phyloP scores from a whole-genome alignment of 2,888 invertebrate species.

The Lithosia quadra region DNA sequence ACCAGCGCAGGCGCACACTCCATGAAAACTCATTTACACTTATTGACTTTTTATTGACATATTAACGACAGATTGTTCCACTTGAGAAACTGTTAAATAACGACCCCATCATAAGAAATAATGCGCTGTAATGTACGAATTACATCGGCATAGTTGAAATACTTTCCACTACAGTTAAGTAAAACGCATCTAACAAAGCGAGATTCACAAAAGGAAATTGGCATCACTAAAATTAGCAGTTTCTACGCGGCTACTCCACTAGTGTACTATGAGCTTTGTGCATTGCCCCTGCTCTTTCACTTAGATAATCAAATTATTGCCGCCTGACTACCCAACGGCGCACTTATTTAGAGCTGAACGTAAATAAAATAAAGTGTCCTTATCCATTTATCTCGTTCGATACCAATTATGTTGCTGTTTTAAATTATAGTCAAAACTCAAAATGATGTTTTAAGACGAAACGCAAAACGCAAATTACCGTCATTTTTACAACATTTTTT shows the following conservation, averaged over 20 bases:
- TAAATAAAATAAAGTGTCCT: conserved; percentile 53
- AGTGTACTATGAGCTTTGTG: conserved; percentile 62
- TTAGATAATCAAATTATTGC: conserved; percentile 80
- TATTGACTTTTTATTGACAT: conserved; percentile 50
- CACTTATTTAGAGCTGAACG: conserved; percentile 70
- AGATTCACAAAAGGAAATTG: conserved; percentile 41
- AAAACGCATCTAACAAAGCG: conserved; percentile 29
- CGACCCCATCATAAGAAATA: conserved; percentile 37
- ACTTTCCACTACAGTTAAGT: conserved; percentile 37
- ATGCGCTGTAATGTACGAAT: conserved; percentile 39
- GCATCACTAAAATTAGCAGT: conserved; percentile 39
- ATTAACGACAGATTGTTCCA: conserved; percentile 35
- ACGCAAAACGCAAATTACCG: conserved; percentile 70
- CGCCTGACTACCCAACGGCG: conserved; percentile 66
- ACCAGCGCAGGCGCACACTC: conserved; percentile 44
- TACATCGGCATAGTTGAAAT: conserved; percentile 21
- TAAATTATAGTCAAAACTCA: conserved; percentile 50
- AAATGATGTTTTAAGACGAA: conserved; percentile 51
- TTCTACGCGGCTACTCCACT: conserved; percentile 33
- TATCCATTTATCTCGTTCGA: conserved; percentile 48
- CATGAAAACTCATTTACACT: conserved; percentile 36
- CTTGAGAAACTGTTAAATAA: conserved; percentile 39
- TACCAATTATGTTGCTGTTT: conserved; percentile 62
- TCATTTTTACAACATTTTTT: conserved; percentile 71
- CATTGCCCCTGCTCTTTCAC: conserved; percentile 73